phyloP scores from a whole-genome alignment of 2,797 vertebrate genomes.

The Coregonus ussuriensis region DNA sequence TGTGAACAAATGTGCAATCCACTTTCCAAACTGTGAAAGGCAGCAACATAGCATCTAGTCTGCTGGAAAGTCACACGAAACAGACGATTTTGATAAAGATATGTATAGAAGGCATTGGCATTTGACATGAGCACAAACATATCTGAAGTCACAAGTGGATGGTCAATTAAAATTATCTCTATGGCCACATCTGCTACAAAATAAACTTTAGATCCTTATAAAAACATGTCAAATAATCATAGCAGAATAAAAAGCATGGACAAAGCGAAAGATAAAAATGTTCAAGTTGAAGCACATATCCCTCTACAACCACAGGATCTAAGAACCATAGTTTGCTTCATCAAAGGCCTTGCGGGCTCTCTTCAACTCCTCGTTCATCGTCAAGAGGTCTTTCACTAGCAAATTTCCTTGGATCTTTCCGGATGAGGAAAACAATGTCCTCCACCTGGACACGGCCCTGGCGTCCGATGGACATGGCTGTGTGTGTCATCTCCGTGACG shows the following conservation, averaged over 20 bases:
- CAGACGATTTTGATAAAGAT: too few species aligned
- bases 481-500: constrained; percentile 98
- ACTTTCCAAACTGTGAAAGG: too few species aligned
- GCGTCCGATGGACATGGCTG: constrained; percentile 96
- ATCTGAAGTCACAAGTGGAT: not conserved
- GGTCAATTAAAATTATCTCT: too few species aligned
- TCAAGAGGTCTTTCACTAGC: constrained; percentile 96
- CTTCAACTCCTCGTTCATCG: constrained; percentile 98
- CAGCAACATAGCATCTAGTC: too few species aligned
- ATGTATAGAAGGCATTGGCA: not conserved
- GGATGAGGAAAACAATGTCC: constrained; percentile 96
- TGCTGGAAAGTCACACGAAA: too few species aligned
- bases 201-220: too few species aligned
- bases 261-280: not conserved
- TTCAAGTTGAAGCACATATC: not conserved
- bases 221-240: too few species aligned
- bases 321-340: constrained; percentile 96
- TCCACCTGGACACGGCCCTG: constrained; percentile 97
- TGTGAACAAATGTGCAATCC: too few species aligned
- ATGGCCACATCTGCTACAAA: too few species aligned
- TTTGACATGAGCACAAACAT: not conserved
- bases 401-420: constrained; percentile 96
- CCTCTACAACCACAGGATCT: not conserved
- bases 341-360: constrained; percentile 96
- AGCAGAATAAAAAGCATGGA: not conserved